Evolutionary conservation across 2,113 vertebrate genomes (phyloP).

Genomic region (Peromyscus maniculatus): DNA sequence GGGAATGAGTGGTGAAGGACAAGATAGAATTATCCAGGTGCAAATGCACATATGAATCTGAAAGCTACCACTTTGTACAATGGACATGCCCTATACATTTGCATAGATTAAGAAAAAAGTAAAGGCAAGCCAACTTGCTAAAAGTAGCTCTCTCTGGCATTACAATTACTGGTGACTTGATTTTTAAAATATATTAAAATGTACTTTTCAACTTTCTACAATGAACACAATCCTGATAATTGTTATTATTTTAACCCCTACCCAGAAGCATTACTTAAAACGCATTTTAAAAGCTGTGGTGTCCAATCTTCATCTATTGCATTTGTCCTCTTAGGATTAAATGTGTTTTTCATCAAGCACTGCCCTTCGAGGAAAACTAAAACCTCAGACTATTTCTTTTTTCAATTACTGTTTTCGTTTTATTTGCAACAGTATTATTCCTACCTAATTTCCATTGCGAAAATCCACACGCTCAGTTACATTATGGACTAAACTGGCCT

Average conservation of each 20-base stretch:
- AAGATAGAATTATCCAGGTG: neutral
- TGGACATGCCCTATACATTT: neutral
- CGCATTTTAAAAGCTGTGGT: neutral
- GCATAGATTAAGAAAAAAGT: neutral
- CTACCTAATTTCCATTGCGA: conserved; percentile 56
- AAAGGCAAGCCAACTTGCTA: conserved; percentile 20
- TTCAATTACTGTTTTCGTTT: conserved; percentile 66
- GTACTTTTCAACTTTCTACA: conserved; percentile 49
- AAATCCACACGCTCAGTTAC: conserved; percentile 62
- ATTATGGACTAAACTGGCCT: conserved; percentile 22
- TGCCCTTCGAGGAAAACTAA: conserved; percentile 57
- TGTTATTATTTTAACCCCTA: neutral
- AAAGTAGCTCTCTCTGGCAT: neutral
- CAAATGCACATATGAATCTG: neutral
- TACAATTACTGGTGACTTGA: conserved; percentile 3
- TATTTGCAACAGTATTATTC: conserved; percentile 67
- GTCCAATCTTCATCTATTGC: conserved; percentile 30
- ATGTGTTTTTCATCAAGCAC: conserved; percentile 65
- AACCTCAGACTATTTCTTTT: conserved; percentile 61
- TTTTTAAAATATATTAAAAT: conserved; percentile 43
- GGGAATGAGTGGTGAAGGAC: neutral
- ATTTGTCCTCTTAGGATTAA: conserved; percentile 61
- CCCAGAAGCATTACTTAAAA: conserved; percentile 36
- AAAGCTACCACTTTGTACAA: neutral
- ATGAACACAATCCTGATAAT: neutral